Conservation (phyloP, 2,888 invertebrate species). For the Erpobdella octoculata region DNA sequence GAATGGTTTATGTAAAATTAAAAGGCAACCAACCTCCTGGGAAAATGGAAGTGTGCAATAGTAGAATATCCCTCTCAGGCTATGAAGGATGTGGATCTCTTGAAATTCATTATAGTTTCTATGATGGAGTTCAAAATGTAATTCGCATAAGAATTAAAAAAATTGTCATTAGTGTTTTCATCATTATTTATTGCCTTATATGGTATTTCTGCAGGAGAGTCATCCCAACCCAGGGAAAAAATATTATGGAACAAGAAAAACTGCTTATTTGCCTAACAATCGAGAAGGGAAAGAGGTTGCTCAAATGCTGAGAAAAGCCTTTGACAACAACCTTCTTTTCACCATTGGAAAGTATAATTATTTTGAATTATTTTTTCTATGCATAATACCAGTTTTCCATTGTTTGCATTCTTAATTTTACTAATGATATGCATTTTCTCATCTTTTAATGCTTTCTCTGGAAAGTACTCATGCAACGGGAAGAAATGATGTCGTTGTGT, state of each 20-base stretch:
- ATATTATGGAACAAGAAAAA: slow-evolving; percentile 40
- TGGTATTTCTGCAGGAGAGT: slow-evolving; percentile 37
- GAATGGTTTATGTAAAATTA: slow-evolving; percentile 40
- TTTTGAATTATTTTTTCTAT: background rate
- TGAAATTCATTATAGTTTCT: slow-evolving; percentile 45
- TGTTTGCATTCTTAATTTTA: background rate
- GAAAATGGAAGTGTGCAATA: slow-evolving; percentile 33
- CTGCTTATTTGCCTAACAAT: slow-evolving; percentile 44
- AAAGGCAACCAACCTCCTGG: slow-evolving; percentile 44
- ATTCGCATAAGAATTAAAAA: too few relatives aligned
- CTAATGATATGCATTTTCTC: background rate
- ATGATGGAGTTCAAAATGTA: slow-evolving; percentile 41
- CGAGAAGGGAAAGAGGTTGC: slow-evolving; percentile 41
- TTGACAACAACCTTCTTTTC: slow-evolving; percentile 42
- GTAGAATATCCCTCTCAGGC: slow-evolving; percentile 33
- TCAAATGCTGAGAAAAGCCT: slow-evolving; percentile 41
- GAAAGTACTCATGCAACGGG: slow-evolving; percentile 41
- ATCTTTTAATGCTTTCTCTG: background rate
- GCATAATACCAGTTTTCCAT: background rate
- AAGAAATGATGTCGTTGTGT: slow-evolving; percentile 40
- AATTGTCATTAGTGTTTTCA: background rate
- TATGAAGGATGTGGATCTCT: slow-evolving; percentile 34
- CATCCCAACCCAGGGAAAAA: slow-evolving; percentile 43
- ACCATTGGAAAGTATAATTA: slow-evolving; percentile 40
- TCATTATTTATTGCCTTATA: background rate